Evolutionary conservation across 2,888 invertebrate genomes (phyloP), one percentile per base, ranked within the genome.

Genomic region (Megaustenia siamemsis): DNA sequence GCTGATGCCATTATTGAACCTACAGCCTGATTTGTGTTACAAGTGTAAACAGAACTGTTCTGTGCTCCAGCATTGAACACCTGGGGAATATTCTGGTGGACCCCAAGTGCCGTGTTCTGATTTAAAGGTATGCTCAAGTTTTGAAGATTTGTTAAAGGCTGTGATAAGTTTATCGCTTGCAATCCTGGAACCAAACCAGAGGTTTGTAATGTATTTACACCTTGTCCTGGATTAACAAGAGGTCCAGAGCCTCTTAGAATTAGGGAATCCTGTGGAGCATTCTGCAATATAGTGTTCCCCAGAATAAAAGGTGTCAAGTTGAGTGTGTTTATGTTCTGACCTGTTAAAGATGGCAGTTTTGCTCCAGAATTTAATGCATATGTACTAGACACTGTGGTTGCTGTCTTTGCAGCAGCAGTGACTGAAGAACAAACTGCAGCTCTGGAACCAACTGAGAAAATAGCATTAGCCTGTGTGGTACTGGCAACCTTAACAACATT

Each of bases 1-100:
- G 35, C 10, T 28, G 60, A 18, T 28, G 28, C 60, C 18, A 35
- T 2, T 18, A 78, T 66, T 28, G 78, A 8, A 28, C 71, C 53
- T 32, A 53, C 53, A 75, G n/a, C 21, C 12, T 63, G 60, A 43
- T 71, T 71, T 43, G 43, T 45, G 45, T 71, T 71, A 40, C 71
- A n/a, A 24, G 43, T 24, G 10, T 43, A 71, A 71, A 43, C n/a
- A n/a, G 71, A 24, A n/a, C 43, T n/a, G n/a, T n/a, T 43, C n/a
- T 71, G 71, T 63, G n/a, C 28, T 0, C 21, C 32, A 18, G 78
- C 3, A 21, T 15, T 45, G 38, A 28, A 53, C 15, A 60, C 40
- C 6, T 38, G 38, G 1, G 78, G 28, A 12, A 63, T 28, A 15
- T 28, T 63, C 43, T 53, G 63, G 5, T 40, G 56, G 32, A 63